Conservation (phyloP, 2,888 invertebrate genomes). For the Autographa pulchrina region DNA sequence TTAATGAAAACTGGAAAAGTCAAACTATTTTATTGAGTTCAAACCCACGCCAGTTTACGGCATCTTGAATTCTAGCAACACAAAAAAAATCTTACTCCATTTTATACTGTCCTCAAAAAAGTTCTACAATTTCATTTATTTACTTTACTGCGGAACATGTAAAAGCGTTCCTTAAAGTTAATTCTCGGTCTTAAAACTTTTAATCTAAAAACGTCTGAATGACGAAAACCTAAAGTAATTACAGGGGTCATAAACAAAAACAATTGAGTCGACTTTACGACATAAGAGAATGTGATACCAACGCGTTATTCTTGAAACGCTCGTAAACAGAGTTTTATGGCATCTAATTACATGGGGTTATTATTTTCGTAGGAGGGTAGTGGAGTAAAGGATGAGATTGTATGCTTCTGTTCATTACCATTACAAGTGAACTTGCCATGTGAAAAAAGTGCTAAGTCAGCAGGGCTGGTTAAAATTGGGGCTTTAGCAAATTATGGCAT, state of each 20-base stretch:
- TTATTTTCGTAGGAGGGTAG: conserved; percentile 41
- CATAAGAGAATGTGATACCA: conserved; percentile 44
- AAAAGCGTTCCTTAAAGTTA: neutral
- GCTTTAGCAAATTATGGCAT: too few relatives aligned
- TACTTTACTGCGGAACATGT: neutral
- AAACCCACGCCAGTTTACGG: too few relatives aligned
- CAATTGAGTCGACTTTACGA: conserved; percentile 60
- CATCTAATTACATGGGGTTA: conserved; percentile 59
- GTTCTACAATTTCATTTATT: too few relatives aligned
- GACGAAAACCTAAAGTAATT: conserved; percentile 48
- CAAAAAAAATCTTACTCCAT: too few relatives aligned
- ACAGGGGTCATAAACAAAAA: conserved; percentile 55
- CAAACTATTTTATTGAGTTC: too few relatives aligned
- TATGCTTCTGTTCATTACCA: neutral
- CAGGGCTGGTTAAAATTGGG: too few relatives aligned
- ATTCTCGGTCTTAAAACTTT: conserved; percentile 1
- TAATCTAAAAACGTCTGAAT: conserved; percentile 19
- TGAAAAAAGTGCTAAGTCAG: too few relatives aligned
- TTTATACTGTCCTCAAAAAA: too few relatives aligned
- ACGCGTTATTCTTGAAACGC: conserved; percentile 48
- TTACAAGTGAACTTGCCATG: neutral
- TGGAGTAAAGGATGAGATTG: neutral
- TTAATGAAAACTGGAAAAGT: too few relatives aligned
- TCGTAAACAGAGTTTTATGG: conserved; percentile 59
- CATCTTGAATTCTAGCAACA: too few relatives aligned